Evolutionary conservation across 2,888 invertebrate species (phyloP).

Genomic region (Heliconius charithonia): DNA sequence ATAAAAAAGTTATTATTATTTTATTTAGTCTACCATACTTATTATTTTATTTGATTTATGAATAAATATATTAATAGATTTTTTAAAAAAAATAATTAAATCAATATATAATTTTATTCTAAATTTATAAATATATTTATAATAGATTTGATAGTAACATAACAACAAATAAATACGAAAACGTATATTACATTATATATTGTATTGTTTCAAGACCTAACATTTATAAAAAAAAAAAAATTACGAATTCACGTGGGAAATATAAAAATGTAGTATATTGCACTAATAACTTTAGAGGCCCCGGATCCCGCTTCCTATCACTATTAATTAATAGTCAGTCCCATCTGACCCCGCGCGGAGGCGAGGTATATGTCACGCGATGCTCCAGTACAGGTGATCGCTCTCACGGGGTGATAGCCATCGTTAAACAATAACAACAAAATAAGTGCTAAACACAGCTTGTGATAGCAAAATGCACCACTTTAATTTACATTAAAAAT

Average conservation of each 20-base stretch:
- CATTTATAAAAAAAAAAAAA: not conserved
- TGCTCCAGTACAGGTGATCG: slow-evolving; percentile 62
- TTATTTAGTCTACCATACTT: no score
- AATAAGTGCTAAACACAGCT: not conserved
- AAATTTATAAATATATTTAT: not conserved
- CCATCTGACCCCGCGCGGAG: slow-evolving; percentile 46
- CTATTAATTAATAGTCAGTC: slow-evolving; percentile 54
- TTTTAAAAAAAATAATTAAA: no score
- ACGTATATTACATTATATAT: not conserved
- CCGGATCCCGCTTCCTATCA: slow-evolving; percentile 53
- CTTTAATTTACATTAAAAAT: not conserved
- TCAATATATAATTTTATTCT: no score
- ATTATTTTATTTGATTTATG: no score
- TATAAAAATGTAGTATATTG: slow-evolving; percentile 19
- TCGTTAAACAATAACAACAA: slow-evolving; percentile 47
- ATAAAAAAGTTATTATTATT: no score
- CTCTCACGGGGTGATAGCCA: slow-evolving; percentile 63
- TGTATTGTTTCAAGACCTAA: not conserved
- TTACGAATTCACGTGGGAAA: slow-evolving; percentile 60
- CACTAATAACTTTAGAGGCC: slow-evolving; percentile 43
- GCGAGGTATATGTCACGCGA: slow-evolving; percentile 61
- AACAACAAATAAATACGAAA: not conserved
- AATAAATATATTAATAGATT: no score
- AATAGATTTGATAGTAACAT: not conserved
- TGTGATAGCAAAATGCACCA: not conserved